A percentile compares a stretch with the other conserved stretches of the same genome.
Conservation (phyloP, 2,888 invertebrate species). For the Hydraecia micacea region DNA sequence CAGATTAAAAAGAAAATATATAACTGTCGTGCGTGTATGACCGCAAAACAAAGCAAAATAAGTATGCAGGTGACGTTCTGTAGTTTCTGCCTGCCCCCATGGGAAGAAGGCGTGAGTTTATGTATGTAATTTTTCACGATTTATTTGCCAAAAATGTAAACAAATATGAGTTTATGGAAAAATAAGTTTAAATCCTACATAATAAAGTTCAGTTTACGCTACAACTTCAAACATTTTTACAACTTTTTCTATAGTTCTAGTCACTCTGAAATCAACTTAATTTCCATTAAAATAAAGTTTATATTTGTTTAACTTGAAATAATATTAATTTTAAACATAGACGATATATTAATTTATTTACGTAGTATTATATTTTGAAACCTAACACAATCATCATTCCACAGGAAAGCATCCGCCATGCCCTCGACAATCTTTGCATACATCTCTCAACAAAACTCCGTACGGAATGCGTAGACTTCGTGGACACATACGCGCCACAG, state of each 20-base stretch:
- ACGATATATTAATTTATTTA: not conserved
- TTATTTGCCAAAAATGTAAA: no score
- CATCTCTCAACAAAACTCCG: slow-evolving; percentile 92
- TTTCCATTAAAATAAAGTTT: no score
- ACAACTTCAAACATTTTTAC: no score
- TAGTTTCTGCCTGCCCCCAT: not conserved
- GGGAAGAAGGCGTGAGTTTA: not conserved
- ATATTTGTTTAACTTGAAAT: no score
- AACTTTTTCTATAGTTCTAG: no score
- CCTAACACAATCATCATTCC: not conserved
- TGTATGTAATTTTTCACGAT: not conserved
- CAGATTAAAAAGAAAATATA: not conserved
- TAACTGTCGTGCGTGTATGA: not conserved
- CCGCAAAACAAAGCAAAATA: not conserved
- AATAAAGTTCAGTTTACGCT: no score
- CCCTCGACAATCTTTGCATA: slow-evolving; percentile 92
- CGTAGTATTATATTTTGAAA: not conserved
- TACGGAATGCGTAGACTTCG: slow-evolving; percentile 93
- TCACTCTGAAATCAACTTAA: no score
- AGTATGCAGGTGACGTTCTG: not conserved
- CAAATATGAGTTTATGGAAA: no score
- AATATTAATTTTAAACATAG: no score
- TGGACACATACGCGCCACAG: slow-evolving; percentile 94
- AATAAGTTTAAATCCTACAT: no score
- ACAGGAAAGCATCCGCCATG: slow-evolving; percentile 92